phyloP scores from a whole-genome alignment of 2,113 vertebrate species.

The Capra hircus region DNA sequence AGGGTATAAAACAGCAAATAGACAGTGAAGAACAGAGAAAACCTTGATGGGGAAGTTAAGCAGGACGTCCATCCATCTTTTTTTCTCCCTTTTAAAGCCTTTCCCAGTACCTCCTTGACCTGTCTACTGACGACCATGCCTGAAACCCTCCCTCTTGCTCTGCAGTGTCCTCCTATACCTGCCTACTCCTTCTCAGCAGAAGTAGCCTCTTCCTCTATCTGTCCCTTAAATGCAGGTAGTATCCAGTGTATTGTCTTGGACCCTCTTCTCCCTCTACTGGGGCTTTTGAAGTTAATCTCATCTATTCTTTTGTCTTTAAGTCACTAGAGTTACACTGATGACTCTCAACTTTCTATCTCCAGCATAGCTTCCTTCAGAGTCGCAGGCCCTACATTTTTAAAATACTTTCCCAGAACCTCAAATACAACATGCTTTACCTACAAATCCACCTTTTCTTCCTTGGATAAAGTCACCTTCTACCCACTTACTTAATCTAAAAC shows the following conservation, averaged over 20 bases:
- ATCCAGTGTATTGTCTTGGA: neutral
- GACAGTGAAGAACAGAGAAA: neutral
- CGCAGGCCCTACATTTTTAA: neutral
- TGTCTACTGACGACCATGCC: neutral
- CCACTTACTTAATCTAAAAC: neutral
- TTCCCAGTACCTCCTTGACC: neutral
- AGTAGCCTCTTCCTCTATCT: neutral
- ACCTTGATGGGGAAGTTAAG: neutral
- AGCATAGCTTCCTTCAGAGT: neutral
- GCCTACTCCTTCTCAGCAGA: neutral
- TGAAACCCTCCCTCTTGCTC: neutral
- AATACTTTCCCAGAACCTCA: neutral
- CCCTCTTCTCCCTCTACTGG: neutral
- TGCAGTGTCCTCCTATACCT: too few species aligned
- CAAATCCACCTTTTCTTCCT: neutral
- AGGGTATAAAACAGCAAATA: neutral
- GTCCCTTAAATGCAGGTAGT: neutral
- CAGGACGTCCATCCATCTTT: neutral
- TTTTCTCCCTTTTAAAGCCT: neutral
- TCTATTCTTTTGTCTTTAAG: neutral
- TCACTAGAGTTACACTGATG: neutral
- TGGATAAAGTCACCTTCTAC: neutral
- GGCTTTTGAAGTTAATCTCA: neutral
- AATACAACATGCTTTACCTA: neutral
- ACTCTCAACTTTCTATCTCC: neutral